phyloP scores from a whole-genome alignment of 2,888 invertebrate genomes.

The Phaedon cochleariae region DNA sequence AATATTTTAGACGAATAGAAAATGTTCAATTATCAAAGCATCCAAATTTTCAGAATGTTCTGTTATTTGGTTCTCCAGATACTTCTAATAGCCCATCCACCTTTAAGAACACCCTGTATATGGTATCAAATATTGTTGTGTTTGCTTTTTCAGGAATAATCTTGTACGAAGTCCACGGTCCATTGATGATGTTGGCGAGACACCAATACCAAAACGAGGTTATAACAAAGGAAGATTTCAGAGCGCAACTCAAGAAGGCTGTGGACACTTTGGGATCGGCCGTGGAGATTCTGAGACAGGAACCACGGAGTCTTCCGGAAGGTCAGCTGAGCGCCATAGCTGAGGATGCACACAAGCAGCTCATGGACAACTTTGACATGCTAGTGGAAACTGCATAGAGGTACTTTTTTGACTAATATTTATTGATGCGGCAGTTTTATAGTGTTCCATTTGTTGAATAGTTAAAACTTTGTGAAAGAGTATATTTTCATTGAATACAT shows the following conservation, averaged over 20 bases:
- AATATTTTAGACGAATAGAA: too few species aligned
- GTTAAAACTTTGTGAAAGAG: too few species aligned
- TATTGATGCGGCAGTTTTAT: too few species aligned
- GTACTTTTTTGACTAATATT: neutral
- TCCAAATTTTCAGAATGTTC: too few species aligned
- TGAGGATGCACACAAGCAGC: conserved; percentile 61
- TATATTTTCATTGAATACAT: too few species aligned
- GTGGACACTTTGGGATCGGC: conserved; percentile 71
- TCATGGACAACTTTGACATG: conserved; percentile 55
- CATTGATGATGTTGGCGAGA: conserved; percentile 75
- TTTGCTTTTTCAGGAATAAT: conserved; percentile 68
- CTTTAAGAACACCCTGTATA: too few species aligned
- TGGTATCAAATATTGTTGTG: too few species aligned
- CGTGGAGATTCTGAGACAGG: conserved; percentile 69
- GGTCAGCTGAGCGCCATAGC: conserved; percentile 72
- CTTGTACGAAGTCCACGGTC: conserved; percentile 83
- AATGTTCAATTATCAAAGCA: too few species aligned
- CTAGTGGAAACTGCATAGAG: conserved; percentile 50
- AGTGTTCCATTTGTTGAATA: too few species aligned
- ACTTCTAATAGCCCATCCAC: too few species aligned
- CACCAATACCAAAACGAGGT: conserved; percentile 69
- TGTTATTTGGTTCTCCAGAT: too few species aligned
- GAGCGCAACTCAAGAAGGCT: conserved; percentile 71
- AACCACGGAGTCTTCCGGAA: conserved; percentile 72
- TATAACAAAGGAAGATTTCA: conserved; percentile 69